Conservation (phyloP, 2,113 vertebrate species). For the Prionailurus bengalensis region DNA sequence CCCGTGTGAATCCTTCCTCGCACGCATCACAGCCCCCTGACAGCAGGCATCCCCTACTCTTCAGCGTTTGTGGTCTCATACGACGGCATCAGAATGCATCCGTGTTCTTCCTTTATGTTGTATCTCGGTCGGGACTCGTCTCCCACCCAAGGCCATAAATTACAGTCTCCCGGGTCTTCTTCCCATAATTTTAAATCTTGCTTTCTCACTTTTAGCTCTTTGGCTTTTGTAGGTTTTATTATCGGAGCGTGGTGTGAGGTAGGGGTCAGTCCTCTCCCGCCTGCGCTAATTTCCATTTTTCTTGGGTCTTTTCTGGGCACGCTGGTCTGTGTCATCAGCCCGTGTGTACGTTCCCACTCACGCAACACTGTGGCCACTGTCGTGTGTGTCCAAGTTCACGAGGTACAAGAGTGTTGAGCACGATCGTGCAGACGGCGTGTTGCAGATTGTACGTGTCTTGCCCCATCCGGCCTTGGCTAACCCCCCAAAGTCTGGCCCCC, state of each 20-base stretch:
- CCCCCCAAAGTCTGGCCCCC: not conserved
- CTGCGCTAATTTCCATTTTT: not conserved
- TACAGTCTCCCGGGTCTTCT: not conserved
- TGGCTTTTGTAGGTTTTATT: not conserved
- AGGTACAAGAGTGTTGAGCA: not conserved
- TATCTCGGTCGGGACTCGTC: not conserved
- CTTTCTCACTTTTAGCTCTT: not conserved
- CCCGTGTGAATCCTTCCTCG: not conserved
- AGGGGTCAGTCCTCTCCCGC: not conserved
- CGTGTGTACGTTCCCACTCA: no score
- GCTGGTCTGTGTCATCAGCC: not conserved
- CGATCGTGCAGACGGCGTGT: not conserved
- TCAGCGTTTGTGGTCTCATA: not conserved
- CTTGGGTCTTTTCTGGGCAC: not conserved
- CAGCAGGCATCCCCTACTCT: not conserved
- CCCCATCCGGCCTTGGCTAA: no score
- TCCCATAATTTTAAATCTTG: not conserved
- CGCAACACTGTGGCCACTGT: not conserved
- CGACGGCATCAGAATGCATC: no score
- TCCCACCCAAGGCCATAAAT: not conserved
- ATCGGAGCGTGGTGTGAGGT: not conserved
- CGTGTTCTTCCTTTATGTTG: not conserved
- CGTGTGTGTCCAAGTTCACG: not conserved
- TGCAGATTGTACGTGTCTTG: not conserved
- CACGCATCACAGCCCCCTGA: rapidly evolving